Conservation (phyloP, 2,797 vertebrate genomes). For the Morus bassanus region DNA sequence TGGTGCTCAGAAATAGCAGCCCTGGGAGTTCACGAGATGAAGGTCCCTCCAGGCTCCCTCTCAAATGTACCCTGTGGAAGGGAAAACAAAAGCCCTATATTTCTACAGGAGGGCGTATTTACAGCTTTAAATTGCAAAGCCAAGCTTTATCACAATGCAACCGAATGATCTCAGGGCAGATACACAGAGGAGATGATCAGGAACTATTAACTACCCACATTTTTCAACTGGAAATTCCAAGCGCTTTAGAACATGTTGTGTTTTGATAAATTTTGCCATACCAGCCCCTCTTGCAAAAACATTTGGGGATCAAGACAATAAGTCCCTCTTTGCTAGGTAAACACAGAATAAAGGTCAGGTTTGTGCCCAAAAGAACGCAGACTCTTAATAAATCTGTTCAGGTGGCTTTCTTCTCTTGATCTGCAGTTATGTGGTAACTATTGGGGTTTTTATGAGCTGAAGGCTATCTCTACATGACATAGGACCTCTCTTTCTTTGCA, state of each 20-base stretch:
- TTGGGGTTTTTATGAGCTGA: not conserved
- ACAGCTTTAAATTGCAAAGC: not conserved
- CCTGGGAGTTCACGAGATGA: slow-evolving; percentile 50
- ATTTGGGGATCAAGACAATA: not conserved
- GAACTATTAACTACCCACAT: not conserved
- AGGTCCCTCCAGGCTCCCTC: slow-evolving; percentile 12
- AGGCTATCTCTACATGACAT: not conserved
- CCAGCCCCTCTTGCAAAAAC: not conserved
- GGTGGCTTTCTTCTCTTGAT: slow-evolving; percentile 19
- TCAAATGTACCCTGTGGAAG: not conserved
- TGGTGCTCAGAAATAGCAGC: slow-evolving; percentile 60
- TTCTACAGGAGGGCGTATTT: not conserved
- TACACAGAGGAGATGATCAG: not conserved
- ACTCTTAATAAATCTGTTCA: not conserved
- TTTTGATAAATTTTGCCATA: slow-evolving; percentile 30
- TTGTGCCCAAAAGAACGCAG: slow-evolving; percentile 8
- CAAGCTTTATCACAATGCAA: not conserved
- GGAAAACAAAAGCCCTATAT: slow-evolving; percentile 11
- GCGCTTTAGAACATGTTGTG: not conserved
- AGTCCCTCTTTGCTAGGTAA: not conserved
- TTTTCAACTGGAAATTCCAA: slow-evolving; percentile 43
- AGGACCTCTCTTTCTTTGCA: not conserved
- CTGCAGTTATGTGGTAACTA: not conserved
- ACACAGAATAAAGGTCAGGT: not conserved
- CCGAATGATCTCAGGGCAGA: not conserved